Conservation (phyloP, 2,113 vertebrate genomes). For the Seriola quinqueradiata region DNA sequence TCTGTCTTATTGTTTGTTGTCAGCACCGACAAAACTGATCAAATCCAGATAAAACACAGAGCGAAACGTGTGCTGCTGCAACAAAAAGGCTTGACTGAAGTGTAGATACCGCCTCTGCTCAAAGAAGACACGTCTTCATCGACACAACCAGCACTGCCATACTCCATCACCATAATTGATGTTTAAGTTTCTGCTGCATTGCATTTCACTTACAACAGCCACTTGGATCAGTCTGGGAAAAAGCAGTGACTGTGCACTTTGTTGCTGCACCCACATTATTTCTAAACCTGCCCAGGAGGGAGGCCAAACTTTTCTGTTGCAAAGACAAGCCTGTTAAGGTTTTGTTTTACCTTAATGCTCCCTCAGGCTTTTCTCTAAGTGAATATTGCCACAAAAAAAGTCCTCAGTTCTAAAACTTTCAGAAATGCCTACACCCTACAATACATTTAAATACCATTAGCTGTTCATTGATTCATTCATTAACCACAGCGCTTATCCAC, state of each 20-base stretch:
- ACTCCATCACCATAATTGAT: constrained; percentile 63
- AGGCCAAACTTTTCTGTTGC: constrained; percentile 39
- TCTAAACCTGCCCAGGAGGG: constrained; percentile 40
- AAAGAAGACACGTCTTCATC: constrained; percentile 39
- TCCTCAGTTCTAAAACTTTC: neutral
- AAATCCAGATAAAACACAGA: constrained; percentile 1
- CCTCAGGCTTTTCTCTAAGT: neutral
- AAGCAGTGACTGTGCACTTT: constrained; percentile 69
- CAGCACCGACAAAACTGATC: neutral
- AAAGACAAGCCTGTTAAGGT: constrained; percentile 10
- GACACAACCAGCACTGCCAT: constrained; percentile 29
- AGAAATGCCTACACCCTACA: neutral
- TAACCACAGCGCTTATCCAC: too few relatives aligned
- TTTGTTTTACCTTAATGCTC: constrained; percentile 15
- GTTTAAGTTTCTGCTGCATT: constrained; percentile 63
- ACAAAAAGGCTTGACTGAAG: constrained; percentile 13
- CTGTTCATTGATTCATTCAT: neutral
- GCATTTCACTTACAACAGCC: constrained; percentile 60
- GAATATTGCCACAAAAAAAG: neutral
- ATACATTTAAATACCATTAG: neutral
- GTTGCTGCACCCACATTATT: constrained; percentile 46
- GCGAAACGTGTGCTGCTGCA: neutral
- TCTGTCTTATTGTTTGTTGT: neutral
- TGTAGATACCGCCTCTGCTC: constrained; percentile 13
- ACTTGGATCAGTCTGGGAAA: constrained; percentile 45